These are phyloP conservation scores for Bombus picipes DNA, from an alignment of 1,140 invertebrate species.

Conservation along the genomic window DNA sequence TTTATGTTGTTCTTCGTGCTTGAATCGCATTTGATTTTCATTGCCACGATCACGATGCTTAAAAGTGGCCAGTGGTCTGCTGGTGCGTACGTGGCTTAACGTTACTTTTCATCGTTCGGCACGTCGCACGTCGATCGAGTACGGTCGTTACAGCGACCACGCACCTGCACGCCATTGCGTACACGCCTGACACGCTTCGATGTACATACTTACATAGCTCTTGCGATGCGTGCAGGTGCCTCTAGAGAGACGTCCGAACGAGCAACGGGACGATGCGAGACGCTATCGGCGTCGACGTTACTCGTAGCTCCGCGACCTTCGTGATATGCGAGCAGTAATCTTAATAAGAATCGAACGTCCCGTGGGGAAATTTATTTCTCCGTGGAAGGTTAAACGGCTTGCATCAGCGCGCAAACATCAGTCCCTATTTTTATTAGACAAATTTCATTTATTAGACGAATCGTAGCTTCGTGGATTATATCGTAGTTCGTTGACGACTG, in stretches of 20 bases:
- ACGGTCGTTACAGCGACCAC: conserved; percentile 32
- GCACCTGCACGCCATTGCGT: conserved; percentile 58
- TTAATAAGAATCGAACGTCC: conserved; percentile 42
- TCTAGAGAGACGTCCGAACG: conserved; percentile 15
- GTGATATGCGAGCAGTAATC: conserved; percentile 42
- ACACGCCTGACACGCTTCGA: conserved; percentile 45
- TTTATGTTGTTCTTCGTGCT: fast-evolving
- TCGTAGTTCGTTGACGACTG: too few species aligned
- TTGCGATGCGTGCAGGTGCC: conserved; percentile 50
- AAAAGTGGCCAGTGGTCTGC: background rate
- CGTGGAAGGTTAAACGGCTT: conserved; percentile 27
- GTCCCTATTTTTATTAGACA: conserved; percentile 5
- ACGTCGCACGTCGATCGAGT: conserved; percentile 4
- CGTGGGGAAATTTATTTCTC: conserved; percentile 38
- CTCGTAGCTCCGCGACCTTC: conserved; percentile 38
- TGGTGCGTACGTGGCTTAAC: background rate
- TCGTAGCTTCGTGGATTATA: too few species aligned
- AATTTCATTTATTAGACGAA: background rate
- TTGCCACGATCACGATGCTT: background rate
- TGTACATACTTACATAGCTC: conserved; percentile 31
- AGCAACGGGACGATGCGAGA: conserved; percentile 14
- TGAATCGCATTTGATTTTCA: background rate
- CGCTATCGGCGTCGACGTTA: conserved; percentile 3
- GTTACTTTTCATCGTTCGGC: conserved; percentile 23
- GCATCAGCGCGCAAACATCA: conserved; percentile 19